These are phyloP conservation scores for Uromys caudimaculatus DNA, from an alignment of 2,797 vertebrate species.

Conservation along the genomic window DNA sequence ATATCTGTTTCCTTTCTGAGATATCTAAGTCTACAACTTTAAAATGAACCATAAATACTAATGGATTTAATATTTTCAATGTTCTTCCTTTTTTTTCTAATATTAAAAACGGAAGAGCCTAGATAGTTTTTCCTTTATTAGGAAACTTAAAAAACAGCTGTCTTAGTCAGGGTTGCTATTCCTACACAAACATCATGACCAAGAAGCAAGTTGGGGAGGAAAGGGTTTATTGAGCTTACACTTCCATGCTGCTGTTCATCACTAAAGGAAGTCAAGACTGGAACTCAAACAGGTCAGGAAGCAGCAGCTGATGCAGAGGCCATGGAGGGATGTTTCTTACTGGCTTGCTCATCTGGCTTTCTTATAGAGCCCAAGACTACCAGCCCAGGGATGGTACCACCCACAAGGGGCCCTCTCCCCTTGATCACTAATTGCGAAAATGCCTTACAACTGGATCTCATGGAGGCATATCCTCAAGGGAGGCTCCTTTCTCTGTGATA, in stretches of 20 bases:
- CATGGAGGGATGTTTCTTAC: not conserved
- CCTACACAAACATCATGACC: not conserved
- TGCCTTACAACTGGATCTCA: not conserved
- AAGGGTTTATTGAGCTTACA: not conserved
- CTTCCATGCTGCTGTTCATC: not conserved
- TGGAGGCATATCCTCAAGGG: not conserved
- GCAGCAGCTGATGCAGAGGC: not conserved
- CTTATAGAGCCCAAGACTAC: too few species aligned
- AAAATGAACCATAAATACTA: not conserved
- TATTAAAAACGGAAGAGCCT: constrained; percentile 14
- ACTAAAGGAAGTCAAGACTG: not conserved
- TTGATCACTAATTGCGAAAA: not conserved
- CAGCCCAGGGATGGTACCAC: too few species aligned
- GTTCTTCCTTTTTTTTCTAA: constrained; percentile 11
- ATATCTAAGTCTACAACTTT: not conserved
- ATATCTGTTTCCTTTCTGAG: not conserved
- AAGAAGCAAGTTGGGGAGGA: not conserved
- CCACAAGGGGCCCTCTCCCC: not conserved
- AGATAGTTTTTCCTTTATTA: not conserved
- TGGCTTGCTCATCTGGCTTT: too few species aligned
- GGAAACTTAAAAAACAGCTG: constrained; percentile 25
- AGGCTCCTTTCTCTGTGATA: not conserved
- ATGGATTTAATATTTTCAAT: constrained; percentile 26
- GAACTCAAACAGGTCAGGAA: not conserved
- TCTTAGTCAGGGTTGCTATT: not conserved